A percentile compares a stretch with the other conserved stretches of the same genome.
These are phyloP conservation scores for Zele albiditarsus DNA, from an alignment of 2,888 invertebrate genomes.

Conservation along the genomic window DNA sequence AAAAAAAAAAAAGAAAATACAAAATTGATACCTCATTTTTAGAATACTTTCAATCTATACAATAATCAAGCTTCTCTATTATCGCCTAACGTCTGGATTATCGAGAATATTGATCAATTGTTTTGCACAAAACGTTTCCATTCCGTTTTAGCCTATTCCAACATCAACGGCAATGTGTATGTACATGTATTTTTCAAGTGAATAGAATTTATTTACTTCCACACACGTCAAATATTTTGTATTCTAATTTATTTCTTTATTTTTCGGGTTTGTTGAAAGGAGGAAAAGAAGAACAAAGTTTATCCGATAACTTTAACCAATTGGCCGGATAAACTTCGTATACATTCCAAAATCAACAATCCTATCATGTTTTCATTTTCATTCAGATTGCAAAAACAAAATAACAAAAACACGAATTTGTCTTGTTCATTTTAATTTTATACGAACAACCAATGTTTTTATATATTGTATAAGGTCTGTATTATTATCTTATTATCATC, in stretches of 20 bases:
- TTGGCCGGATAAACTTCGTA: background rate
- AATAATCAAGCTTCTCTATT: slow-evolving; percentile 12
- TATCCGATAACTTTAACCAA: background rate
- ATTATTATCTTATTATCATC: background rate
- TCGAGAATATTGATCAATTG: background rate
- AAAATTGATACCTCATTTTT: background rate
- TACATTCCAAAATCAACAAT: background rate
- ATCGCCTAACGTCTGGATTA: background rate
- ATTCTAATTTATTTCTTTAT: background rate
- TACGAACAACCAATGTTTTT: background rate
- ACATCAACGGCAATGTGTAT: background rate
- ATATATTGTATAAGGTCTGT: background rate
- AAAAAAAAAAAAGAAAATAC: slow-evolving; percentile 40
- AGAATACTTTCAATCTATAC: slow-evolving; percentile 3
- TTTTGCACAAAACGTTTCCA: background rate
- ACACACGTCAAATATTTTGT: background rate
- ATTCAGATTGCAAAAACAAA: background rate
- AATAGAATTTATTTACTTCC: background rate
- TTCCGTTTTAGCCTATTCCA: background rate
- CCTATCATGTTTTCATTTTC: background rate
- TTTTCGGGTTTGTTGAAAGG: background rate
- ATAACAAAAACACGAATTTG: background rate
- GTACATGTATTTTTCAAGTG: background rate
- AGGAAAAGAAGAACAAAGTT: background rate
- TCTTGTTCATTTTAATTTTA: background rate